phyloP scores from a whole-genome alignment of 2,797 vertebrate genomes.

The Nasua narica region DNA sequence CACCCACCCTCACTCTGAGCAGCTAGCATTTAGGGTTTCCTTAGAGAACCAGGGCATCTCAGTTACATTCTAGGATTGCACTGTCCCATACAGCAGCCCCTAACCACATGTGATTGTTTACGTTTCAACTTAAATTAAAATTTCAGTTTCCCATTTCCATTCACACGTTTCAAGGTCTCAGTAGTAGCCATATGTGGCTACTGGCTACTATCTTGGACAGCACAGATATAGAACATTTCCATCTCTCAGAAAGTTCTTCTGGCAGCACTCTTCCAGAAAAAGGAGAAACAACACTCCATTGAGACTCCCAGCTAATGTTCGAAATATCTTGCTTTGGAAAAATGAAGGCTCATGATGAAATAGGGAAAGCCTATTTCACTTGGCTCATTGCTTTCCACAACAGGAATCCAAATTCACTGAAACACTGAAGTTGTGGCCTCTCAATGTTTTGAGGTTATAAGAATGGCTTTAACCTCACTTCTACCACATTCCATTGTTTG shows the following conservation, averaged over 20 bases:
- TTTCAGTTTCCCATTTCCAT: conserved; percentile 22
- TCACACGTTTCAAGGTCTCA: neutral
- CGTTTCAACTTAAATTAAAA: conserved; percentile 1
- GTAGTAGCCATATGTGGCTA: neutral
- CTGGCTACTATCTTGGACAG: neutral
- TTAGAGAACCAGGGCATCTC: neutral
- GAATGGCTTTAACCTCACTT: neutral
- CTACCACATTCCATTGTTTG: neutral
- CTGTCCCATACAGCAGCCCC: neutral
- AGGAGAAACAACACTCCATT: neutral
- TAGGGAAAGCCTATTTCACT: neutral
- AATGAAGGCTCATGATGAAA: conserved; percentile 16
- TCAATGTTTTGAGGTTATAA: neutral
- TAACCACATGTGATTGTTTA: neutral
- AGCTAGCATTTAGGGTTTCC: neutral
- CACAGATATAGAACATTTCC: neutral
- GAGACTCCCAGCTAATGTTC: neutral
- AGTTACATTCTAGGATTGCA: neutral
- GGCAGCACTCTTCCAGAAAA: neutral
- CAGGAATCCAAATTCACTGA: neutral
- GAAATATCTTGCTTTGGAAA: neutral
- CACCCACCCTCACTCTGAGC: neutral
- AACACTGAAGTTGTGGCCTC: neutral
- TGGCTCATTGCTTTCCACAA: neutral
- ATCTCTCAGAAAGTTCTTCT: neutral